Base-by-base conservation (phyloP, 2,888 invertebrate species). In the Oscheius sp. region DNA sequence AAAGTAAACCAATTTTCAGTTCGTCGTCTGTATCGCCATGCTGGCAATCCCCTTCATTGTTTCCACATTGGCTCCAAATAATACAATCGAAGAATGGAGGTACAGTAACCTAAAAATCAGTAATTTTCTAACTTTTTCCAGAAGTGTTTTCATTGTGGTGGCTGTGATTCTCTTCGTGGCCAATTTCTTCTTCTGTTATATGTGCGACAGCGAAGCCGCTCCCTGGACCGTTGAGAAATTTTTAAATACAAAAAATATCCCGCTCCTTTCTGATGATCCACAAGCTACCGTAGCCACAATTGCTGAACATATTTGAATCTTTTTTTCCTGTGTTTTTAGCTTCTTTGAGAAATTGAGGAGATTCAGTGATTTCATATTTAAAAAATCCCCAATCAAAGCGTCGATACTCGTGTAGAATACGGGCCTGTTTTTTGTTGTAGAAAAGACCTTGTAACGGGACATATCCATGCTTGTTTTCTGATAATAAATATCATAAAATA, bases 21-120 rank as follows among this genome's bases (percentile, higher is more conserved):
- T 83, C 43, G 79, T 83, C 35, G 66, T 78, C 43, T 78, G 82
- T 71, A 70, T 79, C 7, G 79, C 78, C 27, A 80, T 80, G 74
- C 69, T 83, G 41, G 21, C 66, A 21, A 74, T 81, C 29, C 83
- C 83, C 12, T 68, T 78, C 35, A 23, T 84, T 21, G 83, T 83
- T 16, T 72, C 73, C 13, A 41, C 49, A 2, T 18, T 83, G 2
- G 83, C 83, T 1, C 83, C 83, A 0, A 75, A 76, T 55, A 83
- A 83, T 61, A 72, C 63, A 2, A 75, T 81, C 64, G 58, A 49
- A 16, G 77, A 83, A 63, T 83, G 81, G 81, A 53, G 81, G 58
- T 71, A 27, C 7, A 12, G 7, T 13, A n/a, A n/a, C n/a, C 2
- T 25, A 45, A 27, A 18, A 12, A 1, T 12, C n/a, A 7, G 1